A percentile compares a stretch with the other conserved stretches of the same genome.
Evolutionary conservation across 2,113 vertebrate species (phyloP).

Genomic region (Syngnathus typhle): DNA sequence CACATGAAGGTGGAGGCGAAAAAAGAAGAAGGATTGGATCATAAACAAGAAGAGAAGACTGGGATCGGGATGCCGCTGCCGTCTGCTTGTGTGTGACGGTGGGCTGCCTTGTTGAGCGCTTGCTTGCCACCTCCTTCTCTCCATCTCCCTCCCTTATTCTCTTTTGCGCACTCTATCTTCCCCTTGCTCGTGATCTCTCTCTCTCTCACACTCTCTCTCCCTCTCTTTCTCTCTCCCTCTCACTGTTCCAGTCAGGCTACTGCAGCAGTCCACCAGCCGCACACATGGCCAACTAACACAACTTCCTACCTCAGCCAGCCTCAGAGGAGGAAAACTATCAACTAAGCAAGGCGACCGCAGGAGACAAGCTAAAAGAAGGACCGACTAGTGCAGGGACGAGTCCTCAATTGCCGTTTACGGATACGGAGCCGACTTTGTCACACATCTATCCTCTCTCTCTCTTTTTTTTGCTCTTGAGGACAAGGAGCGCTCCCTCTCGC

Average conservation of each 20-base stretch:
- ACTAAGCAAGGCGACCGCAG: conserved; percentile 52
- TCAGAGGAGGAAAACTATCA: conserved; percentile 51
- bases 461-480: conserved; percentile 59
- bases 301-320: conserved; percentile 73
- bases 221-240: conserved; percentile 40
- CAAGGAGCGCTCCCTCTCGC: conserved; percentile 48
- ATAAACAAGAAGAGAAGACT: conserved; percentile 65
- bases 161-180: conserved; percentile 63
- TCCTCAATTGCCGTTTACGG: conserved; percentile 50
- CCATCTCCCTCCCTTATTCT: conserved; percentile 32
- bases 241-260: conserved; percentile 60
- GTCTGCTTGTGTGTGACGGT: conserved; percentile 58
- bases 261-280: conserved; percentile 73
- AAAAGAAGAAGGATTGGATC: conserved; percentile 54
- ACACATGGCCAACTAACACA: conserved; percentile 72
- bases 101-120: conserved; percentile 68
- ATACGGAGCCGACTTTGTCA: conserved; percentile 50
- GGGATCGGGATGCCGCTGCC: conserved; percentile 61
- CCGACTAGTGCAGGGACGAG: conserved; percentile 44
- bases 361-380: conserved; percentile 46
- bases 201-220: conserved; percentile 28
- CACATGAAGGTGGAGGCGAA: conserved; percentile 48
- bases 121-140: conserved; percentile 48
- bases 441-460: conserved; percentile 30
- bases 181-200: conserved; percentile 55